Evolutionary conservation across 2,113 vertebrate species (phyloP), one percentile per base, ranked within the genome.

Genomic region (Gallinago media): DNA sequence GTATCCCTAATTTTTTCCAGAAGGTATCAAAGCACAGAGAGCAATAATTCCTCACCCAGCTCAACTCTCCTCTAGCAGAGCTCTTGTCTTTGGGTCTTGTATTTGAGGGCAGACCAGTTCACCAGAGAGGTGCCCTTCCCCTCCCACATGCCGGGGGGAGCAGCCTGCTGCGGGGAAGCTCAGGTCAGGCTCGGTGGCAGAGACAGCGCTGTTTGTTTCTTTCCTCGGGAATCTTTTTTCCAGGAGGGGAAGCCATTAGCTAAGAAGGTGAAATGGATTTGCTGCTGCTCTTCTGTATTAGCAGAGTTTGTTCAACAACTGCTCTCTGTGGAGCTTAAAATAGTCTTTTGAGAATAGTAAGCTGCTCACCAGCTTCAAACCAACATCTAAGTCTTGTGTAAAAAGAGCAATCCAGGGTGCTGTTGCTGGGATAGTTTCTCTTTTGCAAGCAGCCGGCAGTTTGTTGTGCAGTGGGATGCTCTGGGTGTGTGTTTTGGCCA

Each of bases 311-410:
- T 92, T 89, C 78, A 65, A 85, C 75, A 83, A 74, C 68, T 72
- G 61, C 65, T 96, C 88, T 88, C 72, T 65, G 31, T 56, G 96
- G 88, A 90, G 44, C 76, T 86, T 68, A 75, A 88, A 96, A 86
- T 67, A 90, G 34, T 61, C 85, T 93, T 93, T 50, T 73, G 90
- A 83, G 79, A 56, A 65, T 49, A 74, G 23, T 47, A 86, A 87
- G 63, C 47, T 22, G 40, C 82, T 95, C 82, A 70, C 25, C 65
- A 71, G 42, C 90, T 93, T 90, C 92, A 88, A 92, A 67, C 55
- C 83, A 92, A 85, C 59, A 75, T 59, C 79, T 61, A 78, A 19
- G 12, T 61, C 63, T 52, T 72, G 83, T 56, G 32, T 59, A 79
- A 50, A 89, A 85, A 86, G 65, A 77, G 50, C 56, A 87, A 52